Evolutionary conservation across 2,888 invertebrate species (phyloP), one percentile per base, ranked within the genome.

Genomic region (Hyalella azteca): DNA sequence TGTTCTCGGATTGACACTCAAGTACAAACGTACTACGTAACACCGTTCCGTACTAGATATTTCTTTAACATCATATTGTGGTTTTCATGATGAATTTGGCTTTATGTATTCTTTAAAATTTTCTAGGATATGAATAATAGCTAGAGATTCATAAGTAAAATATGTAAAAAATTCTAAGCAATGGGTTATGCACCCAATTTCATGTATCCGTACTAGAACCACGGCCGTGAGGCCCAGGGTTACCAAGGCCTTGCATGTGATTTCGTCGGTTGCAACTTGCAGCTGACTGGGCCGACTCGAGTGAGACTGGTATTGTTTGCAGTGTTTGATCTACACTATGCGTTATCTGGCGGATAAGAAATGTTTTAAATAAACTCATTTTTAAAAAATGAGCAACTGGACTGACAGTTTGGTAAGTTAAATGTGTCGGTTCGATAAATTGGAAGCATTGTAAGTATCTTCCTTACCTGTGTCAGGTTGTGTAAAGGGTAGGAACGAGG

Each of bases 281-380:
- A 54, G 54, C 54, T 54, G 54, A 54, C 54, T 54, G 54, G 29
- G 66, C 66, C 36, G 66, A 66, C 66, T 66, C 36, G 66, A 66
- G 66, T 66, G 66, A 19, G 36, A 36, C 66, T 66, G 32, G 66
- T 66, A 66, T 66, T 66, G 66, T 66, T 66, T 66, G 66, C 66
- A 15, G 66, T 66, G 36, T 36, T 66, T 36, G n/a, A n/a, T n/a
- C n/a, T n/a, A n/a, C n/a, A n/a, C n/a, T n/a, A n/a, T n/a, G n/a
- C n/a, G n/a, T n/a, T n/a, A n/a, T n/a, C n/a, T n/a, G n/a, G n/a
- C n/a, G n/a, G n/a, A n/a, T n/a, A n/a, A n/a, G n/a, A n/a, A n/a
- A n/a, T n/a, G n/a, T n/a, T n/a, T n/a, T n/a, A n/a, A n/a, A n/a
- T n/a, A n/a, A n/a, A n/a, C n/a, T n/a, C n/a, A n/a, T n/a, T n/a